Conservation (phyloP, 2,888 invertebrate species). For the Frankliniella intonsa region DNA sequence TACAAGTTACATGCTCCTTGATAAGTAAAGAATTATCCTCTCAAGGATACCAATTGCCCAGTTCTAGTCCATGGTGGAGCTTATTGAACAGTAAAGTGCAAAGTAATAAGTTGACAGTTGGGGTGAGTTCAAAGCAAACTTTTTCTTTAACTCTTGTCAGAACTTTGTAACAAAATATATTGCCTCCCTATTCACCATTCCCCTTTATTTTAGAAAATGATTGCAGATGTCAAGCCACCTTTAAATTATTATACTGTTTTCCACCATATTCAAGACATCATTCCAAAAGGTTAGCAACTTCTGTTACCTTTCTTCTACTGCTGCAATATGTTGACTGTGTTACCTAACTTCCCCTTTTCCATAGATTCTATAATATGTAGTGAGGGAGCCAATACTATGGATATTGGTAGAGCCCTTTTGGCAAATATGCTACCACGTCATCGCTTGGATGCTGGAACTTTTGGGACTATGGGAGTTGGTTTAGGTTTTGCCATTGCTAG, state of each 20-base stretch:
- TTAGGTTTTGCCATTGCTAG: slow-evolving; percentile 89
- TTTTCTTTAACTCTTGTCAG: slow-evolving; percentile 31
- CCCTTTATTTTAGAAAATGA: slow-evolving; percentile 54
- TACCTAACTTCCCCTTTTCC: slow-evolving; percentile 41
- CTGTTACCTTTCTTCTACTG: not conserved
- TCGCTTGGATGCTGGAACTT: slow-evolving; percentile 83
- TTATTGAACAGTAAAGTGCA: slow-evolving; percentile 63
- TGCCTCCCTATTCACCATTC: slow-evolving; percentile 32
- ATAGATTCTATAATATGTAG: slow-evolving; percentile 83
- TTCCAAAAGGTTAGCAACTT: slow-evolving; percentile 55
- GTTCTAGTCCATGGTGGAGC: slow-evolving; percentile 70
- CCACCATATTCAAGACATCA: slow-evolving; percentile 67
- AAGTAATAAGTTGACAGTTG: slow-evolving; percentile 64
- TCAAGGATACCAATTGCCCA: slow-evolving; percentile 55
- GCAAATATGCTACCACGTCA: slow-evolving; percentile 80
- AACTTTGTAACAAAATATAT: slow-evolving; percentile 31
- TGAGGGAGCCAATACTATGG: slow-evolving; percentile 99
- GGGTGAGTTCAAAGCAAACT: slow-evolving; percentile 49
- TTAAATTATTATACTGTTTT: slow-evolving; percentile 93
- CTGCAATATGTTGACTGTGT: slow-evolving; percentile 7
- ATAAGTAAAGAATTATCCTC: slow-evolving; percentile 57
- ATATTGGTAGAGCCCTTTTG: slow-evolving; percentile 87
- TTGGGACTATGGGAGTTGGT: slow-evolving; percentile 96
- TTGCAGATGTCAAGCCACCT: slow-evolving; percentile 66
- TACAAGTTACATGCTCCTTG: slow-evolving; percentile 65